Evolutionary conservation across 2,888 invertebrate genomes (phyloP).

Genomic region (Pterostichus niger): DNA sequence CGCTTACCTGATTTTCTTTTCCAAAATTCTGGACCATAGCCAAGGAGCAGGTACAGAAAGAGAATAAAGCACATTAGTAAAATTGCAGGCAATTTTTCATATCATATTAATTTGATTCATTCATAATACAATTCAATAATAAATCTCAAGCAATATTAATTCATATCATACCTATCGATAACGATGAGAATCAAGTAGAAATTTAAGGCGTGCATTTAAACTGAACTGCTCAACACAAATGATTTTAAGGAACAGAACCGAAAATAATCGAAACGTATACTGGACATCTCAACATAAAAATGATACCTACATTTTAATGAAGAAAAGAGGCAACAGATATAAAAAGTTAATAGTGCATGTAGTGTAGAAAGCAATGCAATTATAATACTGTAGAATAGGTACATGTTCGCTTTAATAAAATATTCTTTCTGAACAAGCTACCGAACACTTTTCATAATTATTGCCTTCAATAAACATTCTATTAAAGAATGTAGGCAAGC

Average conservation of each 20-base stretch:
- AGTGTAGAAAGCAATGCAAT: constrained; percentile 65
- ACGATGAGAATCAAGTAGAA: constrained; percentile 57
- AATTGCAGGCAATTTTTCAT: constrained; percentile 60
- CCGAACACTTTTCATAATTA: constrained; percentile 14
- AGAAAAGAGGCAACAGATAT: constrained; percentile 60
- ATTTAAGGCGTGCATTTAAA: constrained; percentile 65
- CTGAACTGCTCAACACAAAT: constrained; percentile 46
- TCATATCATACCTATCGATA: constrained; percentile 59
- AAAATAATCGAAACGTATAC: constrained; percentile 40
- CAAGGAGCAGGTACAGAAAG: constrained; percentile 78
- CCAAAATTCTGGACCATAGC: constrained; percentile 87
- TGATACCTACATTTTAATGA: constrained; percentile 55
- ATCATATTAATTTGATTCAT: constrained; percentile 43
- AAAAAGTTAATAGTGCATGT: constrained; percentile 65
- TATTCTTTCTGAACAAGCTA: constrained; percentile 8
- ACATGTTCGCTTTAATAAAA: constrained; percentile 36
- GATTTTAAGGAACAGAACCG: constrained; percentile 43
- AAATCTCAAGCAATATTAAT: constrained; percentile 51
- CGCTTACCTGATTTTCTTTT: constrained; percentile 91
- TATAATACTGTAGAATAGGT: constrained; percentile 35
- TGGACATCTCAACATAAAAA: constrained; percentile 43
- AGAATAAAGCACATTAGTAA: constrained; percentile 66
- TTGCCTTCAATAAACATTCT: constrained; percentile 13
- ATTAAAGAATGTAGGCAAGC: constrained; percentile 13
- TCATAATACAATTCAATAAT: constrained; percentile 1